Base-by-base conservation (phyloP, 2,888 invertebrate species). In the Ophion costatus region DNA sequence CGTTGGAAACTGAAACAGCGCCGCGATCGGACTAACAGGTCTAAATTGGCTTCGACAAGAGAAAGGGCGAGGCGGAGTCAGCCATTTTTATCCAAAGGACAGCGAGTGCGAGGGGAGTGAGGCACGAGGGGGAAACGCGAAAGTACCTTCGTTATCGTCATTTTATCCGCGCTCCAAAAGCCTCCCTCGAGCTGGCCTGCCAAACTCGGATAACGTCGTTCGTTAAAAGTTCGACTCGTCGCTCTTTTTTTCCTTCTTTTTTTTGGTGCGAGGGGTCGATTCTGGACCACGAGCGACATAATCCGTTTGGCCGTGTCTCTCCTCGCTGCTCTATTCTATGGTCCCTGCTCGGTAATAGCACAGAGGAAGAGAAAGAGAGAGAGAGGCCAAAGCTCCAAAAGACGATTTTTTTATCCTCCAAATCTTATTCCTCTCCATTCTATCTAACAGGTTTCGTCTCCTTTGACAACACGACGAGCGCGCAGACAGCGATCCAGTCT, bases 401-500 rank as follows among this genome's bases (percentile, higher is more conserved):
- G 79, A 73, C 76, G 51, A 74, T 73, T 74, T 59, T 42, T 76
- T 79, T 45, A 14, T 71, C 63, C 22, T 56, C 64, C 59, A 75
- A 80, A 66, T 76, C 83, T 79, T 69, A 74, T 79, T 85, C 71
- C 67, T 64, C 77, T 89, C 80, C 80, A 91, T 91, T 61, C 71
- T 87, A 80, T 88, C 88, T 94, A 94, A 1, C 94, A 99, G 99
- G 99, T 94, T 99, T 99, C 95, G 99, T 99, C 93, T 99, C 99
- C 93, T 99, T 99, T 95, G 99, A 99, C 96, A 99, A 99, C 96
- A 98, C 98, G 91, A 96, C 98, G 92, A 98, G 98, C 94, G 99
- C 99, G 94, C 99, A 99, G 95, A 97, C 98, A 90, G 99, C 99
- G 91, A 99, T 99, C 94, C 98, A 99, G 94, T 98, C 99, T 92